phyloP scores from a whole-genome alignment of 92 coral and sea anemone genomes.

The Siderastrea siderea region DNA sequence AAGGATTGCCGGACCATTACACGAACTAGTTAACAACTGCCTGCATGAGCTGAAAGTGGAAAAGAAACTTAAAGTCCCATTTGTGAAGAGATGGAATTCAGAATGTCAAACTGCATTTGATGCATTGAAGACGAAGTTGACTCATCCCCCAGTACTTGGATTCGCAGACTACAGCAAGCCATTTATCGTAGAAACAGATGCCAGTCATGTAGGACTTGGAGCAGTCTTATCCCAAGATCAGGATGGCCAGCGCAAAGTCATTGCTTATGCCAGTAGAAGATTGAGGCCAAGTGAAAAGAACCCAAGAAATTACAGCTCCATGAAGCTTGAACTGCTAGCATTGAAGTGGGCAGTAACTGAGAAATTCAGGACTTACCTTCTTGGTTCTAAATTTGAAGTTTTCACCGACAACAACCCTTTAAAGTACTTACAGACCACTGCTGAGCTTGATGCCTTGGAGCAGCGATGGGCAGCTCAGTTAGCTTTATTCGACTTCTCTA shows the following conservation, averaged over 20 bases:
- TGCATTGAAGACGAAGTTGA: constrained; percentile 13
- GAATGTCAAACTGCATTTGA: constrained; percentile 43
- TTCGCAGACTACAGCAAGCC: constrained; percentile 51
- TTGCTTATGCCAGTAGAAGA: constrained; percentile 77
- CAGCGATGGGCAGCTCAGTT: constrained; percentile 69
- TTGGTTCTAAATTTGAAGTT: constrained; percentile 43
- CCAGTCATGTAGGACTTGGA: constrained; percentile 53
- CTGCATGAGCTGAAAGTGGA: constrained; percentile 34
- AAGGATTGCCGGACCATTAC: constrained; percentile 68
- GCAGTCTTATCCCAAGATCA: constrained; percentile 70
- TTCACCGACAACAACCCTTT: constrained; percentile 74
- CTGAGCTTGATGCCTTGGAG: constrained; percentile 66
- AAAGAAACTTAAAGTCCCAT: constrained; percentile 45
- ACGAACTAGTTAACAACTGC: constrained; percentile 68
- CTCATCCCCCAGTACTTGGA: constrained; percentile 46
- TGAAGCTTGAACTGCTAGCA: constrained; percentile 15
- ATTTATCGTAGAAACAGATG: constrained; percentile 54
- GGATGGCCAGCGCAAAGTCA: constrained; percentile 57
- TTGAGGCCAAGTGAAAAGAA: constrained; percentile 67
- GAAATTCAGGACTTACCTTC: constrained; percentile 68
- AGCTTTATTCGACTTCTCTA: constrained; percentile 48
- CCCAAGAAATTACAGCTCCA: constrained; percentile 74
- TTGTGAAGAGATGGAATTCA: constrained; percentile 16
- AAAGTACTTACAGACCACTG: constrained; percentile 54
- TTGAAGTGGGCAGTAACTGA: constrained; percentile 74